Percentiles rank a stretch among this genome's conserved stretches.
Conservation (phyloP, 2,888 invertebrate genomes). For the Apoderus coryli region DNA sequence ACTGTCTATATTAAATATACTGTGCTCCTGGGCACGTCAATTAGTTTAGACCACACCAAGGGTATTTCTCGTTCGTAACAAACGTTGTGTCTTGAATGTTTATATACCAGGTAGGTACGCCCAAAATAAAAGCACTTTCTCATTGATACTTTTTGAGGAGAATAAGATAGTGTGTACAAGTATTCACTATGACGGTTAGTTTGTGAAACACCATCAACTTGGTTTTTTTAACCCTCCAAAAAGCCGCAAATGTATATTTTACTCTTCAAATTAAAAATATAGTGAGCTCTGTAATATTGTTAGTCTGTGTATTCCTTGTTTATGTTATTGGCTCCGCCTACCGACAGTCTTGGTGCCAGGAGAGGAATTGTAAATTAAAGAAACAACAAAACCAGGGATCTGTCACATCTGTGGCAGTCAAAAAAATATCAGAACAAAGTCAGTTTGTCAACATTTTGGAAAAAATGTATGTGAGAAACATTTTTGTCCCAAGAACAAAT, state of each 20-base stretch:
- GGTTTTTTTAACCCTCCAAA: constrained; percentile 1
- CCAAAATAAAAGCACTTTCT: too few species aligned
- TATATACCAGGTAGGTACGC: too few species aligned
- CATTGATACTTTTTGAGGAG: too few species aligned
- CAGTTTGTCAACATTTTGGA: constrained; percentile 1
- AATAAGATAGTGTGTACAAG: too few species aligned
- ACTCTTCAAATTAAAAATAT: constrained; percentile 1
- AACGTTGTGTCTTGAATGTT: too few species aligned
- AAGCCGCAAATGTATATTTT: constrained; percentile 1
- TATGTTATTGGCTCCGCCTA: constrained; percentile 3
- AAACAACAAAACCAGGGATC: too few species aligned
- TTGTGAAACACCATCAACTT: too few species aligned
- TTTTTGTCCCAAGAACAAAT: constrained; percentile 1
- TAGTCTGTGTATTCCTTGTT: constrained; percentile 1
- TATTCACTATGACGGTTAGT: too few species aligned
- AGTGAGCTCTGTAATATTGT: constrained; percentile 2
- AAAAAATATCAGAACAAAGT: not conserved
- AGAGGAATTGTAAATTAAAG: not conserved
- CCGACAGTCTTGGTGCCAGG: constrained; percentile 3
- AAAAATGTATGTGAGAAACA: constrained; percentile 2
- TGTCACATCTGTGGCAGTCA: not conserved
- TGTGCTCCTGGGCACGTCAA: too few species aligned
- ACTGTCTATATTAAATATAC: too few species aligned
- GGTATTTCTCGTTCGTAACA: too few species aligned
- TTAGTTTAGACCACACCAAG: too few species aligned